A percentile compares a stretch with the other conserved stretches of the same genome.
These are phyloP conservation scores for Chelonus formosanus DNA, from an alignment of 2,888 invertebrate species.

Conservation along the genomic window DNA sequence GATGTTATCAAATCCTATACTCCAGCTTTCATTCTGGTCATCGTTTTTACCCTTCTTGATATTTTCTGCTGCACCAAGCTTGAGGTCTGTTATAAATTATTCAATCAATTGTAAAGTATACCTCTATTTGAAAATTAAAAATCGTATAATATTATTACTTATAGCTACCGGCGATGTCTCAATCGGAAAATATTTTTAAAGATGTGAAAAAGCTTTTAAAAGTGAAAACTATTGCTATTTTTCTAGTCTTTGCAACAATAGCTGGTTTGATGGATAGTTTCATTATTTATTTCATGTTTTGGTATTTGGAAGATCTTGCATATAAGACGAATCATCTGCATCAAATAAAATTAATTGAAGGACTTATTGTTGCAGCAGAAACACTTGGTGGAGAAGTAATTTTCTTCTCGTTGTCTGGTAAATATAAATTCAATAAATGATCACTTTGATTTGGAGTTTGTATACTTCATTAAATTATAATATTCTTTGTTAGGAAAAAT, in stretches of 20 bases:
- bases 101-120: neutral
- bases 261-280: constrained; percentile 83
- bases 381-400: constrained; percentile 81
- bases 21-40: constrained; percentile 76
- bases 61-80: constrained; percentile 74
- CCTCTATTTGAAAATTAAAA: neutral
- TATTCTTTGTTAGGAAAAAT: constrained; percentile 72
- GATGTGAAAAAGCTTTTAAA: constrained; percentile 73
- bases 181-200: constrained; percentile 74
- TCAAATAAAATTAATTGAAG: constrained; percentile 81
- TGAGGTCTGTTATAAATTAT: constrained; percentile 64
- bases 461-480: neutral
- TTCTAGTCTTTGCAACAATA: constrained; percentile 77
- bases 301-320: constrained; percentile 84
- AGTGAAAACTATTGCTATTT: constrained; percentile 74
- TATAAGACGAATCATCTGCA: constrained; percentile 70
- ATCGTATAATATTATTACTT: constrained; percentile 45
- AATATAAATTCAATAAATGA: constrained; percentile 24
- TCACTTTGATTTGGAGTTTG: neutral
- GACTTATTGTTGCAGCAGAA: constrained; percentile 80
- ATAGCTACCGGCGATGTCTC: constrained; percentile 75
- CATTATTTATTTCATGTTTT: constrained; percentile 83
- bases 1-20: constrained; percentile 72
- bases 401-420: constrained; percentile 78
- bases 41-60: constrained; percentile 73